Evolutionary conservation across 2,888 invertebrate genomes (phyloP), one percentile per base, ranked within the genome.

Genomic region (Caenorhabditis zanzibari): DNA sequence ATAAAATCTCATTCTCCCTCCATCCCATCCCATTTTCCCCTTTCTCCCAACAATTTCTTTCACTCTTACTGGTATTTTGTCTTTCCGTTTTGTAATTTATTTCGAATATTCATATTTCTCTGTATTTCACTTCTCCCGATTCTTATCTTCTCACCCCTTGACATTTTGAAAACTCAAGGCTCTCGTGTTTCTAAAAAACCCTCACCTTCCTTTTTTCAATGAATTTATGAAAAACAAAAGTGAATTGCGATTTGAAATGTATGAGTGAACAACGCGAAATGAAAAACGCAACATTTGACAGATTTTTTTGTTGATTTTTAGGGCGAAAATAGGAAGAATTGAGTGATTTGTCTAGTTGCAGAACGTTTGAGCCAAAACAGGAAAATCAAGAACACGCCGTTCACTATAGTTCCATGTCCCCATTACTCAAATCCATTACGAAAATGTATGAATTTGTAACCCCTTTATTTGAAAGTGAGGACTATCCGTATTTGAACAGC

Each of bases 401-500:
- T n/a, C n/a, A n/a, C n/a, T n/a, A n/a, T n/a, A n/a, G n/a, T n/a
- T n/a, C n/a, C n/a, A n/a, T n/a, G n/a, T 32, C 32, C 32, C 32
- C 7, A 6, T 6, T 32, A 56, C 4, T 7, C 32, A 32, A 4
- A 32, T 32, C 32, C n/a, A n/a, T 6, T 32, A 32, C 4, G 4
- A 32, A 9, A 14, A 6, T 10, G 24, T 58, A n/a, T 58, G n/a
- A 59, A 28, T 59, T 32, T 14, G 24, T 58, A 5, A 14, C 59
- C n/a, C 59, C n/a, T n/a, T 16, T 4, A 35, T 59, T 12, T 19
- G 9, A n/a, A 12, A 38, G 9, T n/a, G 19, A 38, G 22, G 14
- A 59, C 35, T 63, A 41, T 44, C n/a, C 10, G 24, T 77, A 61
- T 77, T 71, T 77, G 71, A 77, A 77, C 77, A 77, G 76, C 59